Conservation (phyloP, 2,888 invertebrate species). For the Tipula helvola region DNA sequence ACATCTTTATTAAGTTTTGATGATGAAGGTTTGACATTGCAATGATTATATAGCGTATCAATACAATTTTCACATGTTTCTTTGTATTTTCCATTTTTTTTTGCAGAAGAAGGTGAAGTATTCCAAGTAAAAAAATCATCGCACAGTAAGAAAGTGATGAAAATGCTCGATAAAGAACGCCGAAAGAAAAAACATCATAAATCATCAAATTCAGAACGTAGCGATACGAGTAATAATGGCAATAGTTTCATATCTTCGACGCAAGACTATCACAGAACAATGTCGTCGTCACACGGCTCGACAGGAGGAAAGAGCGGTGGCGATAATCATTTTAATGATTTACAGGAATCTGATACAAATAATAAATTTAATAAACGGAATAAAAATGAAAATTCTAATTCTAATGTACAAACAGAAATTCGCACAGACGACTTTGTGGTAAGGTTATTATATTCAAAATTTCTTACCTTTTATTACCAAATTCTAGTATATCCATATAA, state of each 20-base stretch:
- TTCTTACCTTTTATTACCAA: constrained; percentile 17
- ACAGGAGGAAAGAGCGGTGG: constrained; percentile 14
- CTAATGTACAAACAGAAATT: constrained; percentile 49
- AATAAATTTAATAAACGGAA: constrained; percentile 21
- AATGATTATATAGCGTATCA: not conserved
- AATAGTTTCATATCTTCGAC: constrained; percentile 19
- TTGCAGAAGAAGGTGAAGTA: constrained; percentile 68
- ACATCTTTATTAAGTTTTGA: constrained; percentile 65
- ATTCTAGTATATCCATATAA: not conserved
- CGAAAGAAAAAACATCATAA: constrained; percentile 38
- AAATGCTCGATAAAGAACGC: constrained; percentile 68
- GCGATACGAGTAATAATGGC: constrained; percentile 20
- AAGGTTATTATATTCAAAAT: constrained; percentile 39
- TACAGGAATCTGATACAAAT: constrained; percentile 4
- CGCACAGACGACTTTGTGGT: constrained; percentile 58
- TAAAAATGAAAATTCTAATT: constrained; percentile 37
- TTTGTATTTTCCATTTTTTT: constrained; percentile 15
- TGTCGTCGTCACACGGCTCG: constrained; percentile 16
- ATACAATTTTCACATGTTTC: not conserved
- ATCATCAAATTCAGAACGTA: constrained; percentile 21
- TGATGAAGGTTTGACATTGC: constrained; percentile 43
- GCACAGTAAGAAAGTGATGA: constrained; percentile 79
- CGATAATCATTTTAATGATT: constrained; percentile 7
- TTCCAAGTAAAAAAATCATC: constrained; percentile 95
- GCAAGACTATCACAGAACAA: constrained; percentile 17